Evolutionary conservation across 2,888 invertebrate species (phyloP), one percentile per base, ranked within the genome.

Genomic region (Slavum lentiscoides): DNA sequence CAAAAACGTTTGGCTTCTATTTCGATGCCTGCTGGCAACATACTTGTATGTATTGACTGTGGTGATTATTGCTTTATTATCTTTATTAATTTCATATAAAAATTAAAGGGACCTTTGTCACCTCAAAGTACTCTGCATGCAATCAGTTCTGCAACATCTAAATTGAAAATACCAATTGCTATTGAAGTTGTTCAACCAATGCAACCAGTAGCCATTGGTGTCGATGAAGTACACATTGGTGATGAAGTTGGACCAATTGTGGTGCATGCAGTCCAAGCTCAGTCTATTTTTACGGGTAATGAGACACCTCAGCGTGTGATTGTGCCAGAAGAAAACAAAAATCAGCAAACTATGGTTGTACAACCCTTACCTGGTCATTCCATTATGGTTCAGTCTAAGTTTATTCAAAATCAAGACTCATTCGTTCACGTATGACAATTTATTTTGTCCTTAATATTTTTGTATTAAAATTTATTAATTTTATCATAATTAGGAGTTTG

Each of bases 1-100:
- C 92, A 92, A 84, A 92, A 92, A 85, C 92, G 92, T 85, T 87
- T 92, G 61, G 89, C 90, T 53, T 87, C 87, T 62, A 86, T 87
- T 74, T 87, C 87, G n/a, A 86, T 86, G 84, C 84, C 86, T 66
- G 82, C 82, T 74, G 82, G 82, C 30, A 70, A 82, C 64, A 68
- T 75, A 62, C 74, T 82, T 53, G 82, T 82, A 70, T n/a, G 66
- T 74, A n/a, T 74, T 80, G 13, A 37, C 4, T n/a, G 5, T 11
- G 53, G 7, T 53, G 17, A 62, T 21, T 70, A 17, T 37, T 37
- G 13, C 7, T 55, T 23, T 55, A 61, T 62, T 64, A 6, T 66
- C 6, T 66, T 37, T 74, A 49, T 15, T 30, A n/a, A 55, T 37
- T 5, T 37, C 59, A n/a, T 62, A 2, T 72, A 19, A 39, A 39